These are phyloP conservation scores for Nemapogon koenigi DNA, from an alignment of 2,888 invertebrate species.

Conservation along the genomic window DNA sequence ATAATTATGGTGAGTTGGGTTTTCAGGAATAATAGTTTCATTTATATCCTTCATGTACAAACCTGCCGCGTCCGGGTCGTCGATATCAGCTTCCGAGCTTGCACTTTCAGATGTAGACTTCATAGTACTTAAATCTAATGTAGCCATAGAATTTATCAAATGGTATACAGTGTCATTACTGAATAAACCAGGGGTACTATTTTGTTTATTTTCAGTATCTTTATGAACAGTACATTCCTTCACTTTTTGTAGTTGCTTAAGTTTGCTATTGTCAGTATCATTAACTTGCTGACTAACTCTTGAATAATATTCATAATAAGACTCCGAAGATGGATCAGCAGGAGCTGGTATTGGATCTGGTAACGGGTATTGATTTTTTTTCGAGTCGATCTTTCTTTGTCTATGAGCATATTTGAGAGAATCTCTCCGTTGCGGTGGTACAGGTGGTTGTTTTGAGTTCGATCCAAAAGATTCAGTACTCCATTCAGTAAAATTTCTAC, in stretches of 20 bases:
- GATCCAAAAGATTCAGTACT: slow-evolving; percentile 51
- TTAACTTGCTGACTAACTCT: slow-evolving; percentile 58
- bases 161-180: slow-evolving; percentile 46
- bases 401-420: slow-evolving; percentile 59
- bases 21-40: slow-evolving; percentile 47
- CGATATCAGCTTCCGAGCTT: slow-evolving; percentile 28
- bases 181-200: slow-evolving; percentile 21
- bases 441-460: slow-evolving; percentile 42
- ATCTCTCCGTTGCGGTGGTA: slow-evolving; percentile 53
- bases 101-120: slow-evolving; percentile 42
- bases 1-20: slow-evolving; percentile 41
- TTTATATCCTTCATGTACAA: slow-evolving; percentile 53
- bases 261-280: slow-evolving; percentile 55
- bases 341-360: slow-evolving; percentile 56
- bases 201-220: slow-evolving; percentile 19
- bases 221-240: slow-evolving; percentile 27
- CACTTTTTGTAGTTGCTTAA: slow-evolving; percentile 44
- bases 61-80: slow-evolving; percentile 54
- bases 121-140: slow-evolving; percentile 46
- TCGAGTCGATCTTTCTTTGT: slow-evolving; percentile 52
- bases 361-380: slow-evolving; percentile 44
- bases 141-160: slow-evolving; percentile 55
- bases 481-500: slow-evolving; percentile 66
- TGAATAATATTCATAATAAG: slow-evolving; percentile 59
- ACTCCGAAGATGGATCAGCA: slow-evolving; percentile 52